Conservation (phyloP, 2,888 invertebrate genomes). For the Sceliomorpha sp. region DNA sequence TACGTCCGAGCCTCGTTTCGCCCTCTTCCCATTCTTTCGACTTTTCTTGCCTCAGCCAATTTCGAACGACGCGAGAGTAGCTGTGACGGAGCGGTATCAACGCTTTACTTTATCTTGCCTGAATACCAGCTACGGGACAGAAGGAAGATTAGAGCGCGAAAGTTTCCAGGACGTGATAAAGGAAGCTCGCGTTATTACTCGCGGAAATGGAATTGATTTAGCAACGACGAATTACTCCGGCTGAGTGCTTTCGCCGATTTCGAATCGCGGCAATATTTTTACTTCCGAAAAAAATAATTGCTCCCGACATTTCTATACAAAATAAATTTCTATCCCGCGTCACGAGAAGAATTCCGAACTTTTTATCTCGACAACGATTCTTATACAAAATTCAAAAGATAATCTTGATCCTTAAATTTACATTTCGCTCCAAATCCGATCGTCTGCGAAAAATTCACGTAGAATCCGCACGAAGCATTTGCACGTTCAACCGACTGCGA, state of each 20-base stretch:
- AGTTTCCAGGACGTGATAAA: conserved; percentile 29
- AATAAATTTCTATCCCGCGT: no score
- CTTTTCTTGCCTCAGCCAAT: conserved; percentile 65
- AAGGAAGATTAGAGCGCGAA: conserved; percentile 33
- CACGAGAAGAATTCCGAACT: no score
- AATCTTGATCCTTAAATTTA: no score
- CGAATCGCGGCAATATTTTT: no score
- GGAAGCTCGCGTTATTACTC: conserved; percentile 18
- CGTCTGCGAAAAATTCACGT: no score
- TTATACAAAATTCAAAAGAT: no score
- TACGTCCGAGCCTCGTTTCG: conserved; percentile 30
- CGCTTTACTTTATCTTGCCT: conserved; percentile 38
- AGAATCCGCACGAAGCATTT: no score
- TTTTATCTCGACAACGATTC: no score
- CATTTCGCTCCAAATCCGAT: no score
- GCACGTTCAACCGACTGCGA: no score
- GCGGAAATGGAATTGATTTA: conserved; percentile 35
- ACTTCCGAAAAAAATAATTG: no score
- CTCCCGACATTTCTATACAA: no score
- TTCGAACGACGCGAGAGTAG: conserved; percentile 55
- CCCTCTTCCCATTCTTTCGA: conserved; percentile 22
- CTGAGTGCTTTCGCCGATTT: background rate
- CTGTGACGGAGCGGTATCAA: conserved; percentile 35
- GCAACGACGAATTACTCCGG: conserved; percentile 20
- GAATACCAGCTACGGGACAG: conserved; percentile 24